Evolutionary conservation across 2,888 invertebrate species (phyloP), one percentile per base, ranked within the genome.

Genomic region (Blastobasis adustella): DNA sequence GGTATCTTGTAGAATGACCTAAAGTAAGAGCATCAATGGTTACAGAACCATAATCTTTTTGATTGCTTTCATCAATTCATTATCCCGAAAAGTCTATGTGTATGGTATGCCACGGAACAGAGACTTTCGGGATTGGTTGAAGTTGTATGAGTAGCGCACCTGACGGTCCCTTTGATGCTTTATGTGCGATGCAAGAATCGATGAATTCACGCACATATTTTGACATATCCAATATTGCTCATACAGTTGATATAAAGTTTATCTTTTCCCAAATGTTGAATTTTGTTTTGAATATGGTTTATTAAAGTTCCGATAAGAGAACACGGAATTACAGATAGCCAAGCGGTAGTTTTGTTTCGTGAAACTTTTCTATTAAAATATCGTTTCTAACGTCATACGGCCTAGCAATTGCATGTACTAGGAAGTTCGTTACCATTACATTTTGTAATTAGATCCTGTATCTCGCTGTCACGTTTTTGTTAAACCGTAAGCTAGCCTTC

Each of bases 71-170:
- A 0, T 50, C 56, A n/a, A 54, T 56, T 9, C 52, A 37, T 23
- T 52, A 52, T 0, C 54, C 54, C 0, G 56, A 44, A 36, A 55
- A 43, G 48, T 71, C 69, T 0, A 67, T 60, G 49, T 71, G 70
- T 8, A 69, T n/a, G 3, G 66, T 71, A 47, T 69, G 66, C 65
- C 65, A 71, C 1, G 53, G 54, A n/a, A 58, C 56, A 8, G 46
- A 41, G 1, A 55, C 45, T 54, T 69, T 71, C 3, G 62, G 64
- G n/a, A 67, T 69, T 4, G 67, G 58, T 46, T 69, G 67, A 4
- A 69, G 45, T 39, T 59, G 55, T 37, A 56, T 60, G 50, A 63
- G 65, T 57, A 58, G 60, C 40, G 56, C 52, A 39, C 58, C 55
- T 45, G 54, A 53, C 38, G 54, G 49, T 6, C 46, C 52, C 46